Evolutionary conservation across 1,140 invertebrate genomes (phyloP).

Genomic region (Drosophila watanabei): DNA sequence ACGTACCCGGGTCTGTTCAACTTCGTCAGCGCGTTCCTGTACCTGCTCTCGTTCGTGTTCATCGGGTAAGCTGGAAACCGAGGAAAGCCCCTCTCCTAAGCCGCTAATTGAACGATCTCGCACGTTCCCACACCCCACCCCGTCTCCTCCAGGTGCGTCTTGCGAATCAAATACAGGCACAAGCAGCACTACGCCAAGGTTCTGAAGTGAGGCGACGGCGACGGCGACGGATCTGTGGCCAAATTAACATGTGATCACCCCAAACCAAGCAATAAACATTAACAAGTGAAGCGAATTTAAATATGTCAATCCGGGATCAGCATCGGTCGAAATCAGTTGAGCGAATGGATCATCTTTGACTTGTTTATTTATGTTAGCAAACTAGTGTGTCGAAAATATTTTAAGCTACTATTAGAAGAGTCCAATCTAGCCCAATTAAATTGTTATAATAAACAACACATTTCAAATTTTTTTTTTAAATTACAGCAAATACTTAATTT

Average conservation of each 20-base stretch:
- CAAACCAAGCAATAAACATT: constrained; percentile 51
- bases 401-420: constrained; percentile 2
- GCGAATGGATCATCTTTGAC: constrained; percentile 10
- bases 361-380: constrained; percentile 33
- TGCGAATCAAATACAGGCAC: constrained; percentile 72
- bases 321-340: neutral
- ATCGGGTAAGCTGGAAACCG: constrained; percentile 85
- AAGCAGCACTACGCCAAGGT: constrained; percentile 77
- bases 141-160: constrained; percentile 57
- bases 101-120: constrained; percentile 31
- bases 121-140: constrained; percentile 8
- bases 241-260: constrained; percentile 60
- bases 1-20: constrained; percentile 87
- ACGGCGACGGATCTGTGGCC: constrained; percentile 5
- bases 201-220: constrained; percentile 56
- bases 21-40: constrained; percentile 86
- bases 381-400: neutral
- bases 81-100: constrained; percentile 10
- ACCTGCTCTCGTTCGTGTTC: constrained; percentile 82
- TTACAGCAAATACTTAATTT: neutral
- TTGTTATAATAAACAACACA: constrained; percentile 2
- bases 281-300: constrained; percentile 55
- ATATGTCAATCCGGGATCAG: constrained; percentile 7
- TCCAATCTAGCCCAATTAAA: neutral
- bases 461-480: too few relatives aligned